A percentile compares a stretch with the other conserved stretches of the same genome.
phyloP scores from a whole-genome alignment of 2,797 vertebrate species.

The Sebastes iracundus region DNA sequence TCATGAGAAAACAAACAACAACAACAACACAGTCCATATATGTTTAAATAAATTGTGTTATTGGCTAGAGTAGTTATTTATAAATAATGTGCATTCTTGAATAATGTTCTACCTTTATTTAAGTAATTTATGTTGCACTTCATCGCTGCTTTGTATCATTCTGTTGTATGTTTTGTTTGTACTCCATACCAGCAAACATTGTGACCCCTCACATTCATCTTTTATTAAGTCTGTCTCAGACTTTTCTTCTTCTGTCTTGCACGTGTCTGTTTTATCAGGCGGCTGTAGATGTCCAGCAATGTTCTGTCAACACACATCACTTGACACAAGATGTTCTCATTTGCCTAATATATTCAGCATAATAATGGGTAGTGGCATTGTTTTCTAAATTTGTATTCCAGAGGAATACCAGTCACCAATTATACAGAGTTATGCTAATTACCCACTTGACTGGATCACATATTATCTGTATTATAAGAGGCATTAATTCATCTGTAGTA shows the following conservation, averaged over 20 bases:
- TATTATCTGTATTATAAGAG: constrained; percentile 53
- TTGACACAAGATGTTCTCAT: constrained; percentile 25
- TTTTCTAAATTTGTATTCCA: constrained; percentile 63
- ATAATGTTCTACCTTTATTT: neutral
- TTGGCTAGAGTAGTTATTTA: neutral
- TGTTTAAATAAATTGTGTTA: neutral
- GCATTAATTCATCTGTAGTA: constrained; percentile 47
- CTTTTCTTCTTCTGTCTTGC: neutral
- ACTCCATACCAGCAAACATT: neutral
- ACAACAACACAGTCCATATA: neutral
- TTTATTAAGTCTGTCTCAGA: neutral
- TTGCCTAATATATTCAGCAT: constrained; percentile 54
- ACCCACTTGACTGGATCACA: constrained; percentile 59
- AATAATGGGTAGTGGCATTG: constrained; percentile 14
- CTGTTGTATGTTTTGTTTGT: neutral
- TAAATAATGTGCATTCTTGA: neutral
- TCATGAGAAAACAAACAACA: neutral
- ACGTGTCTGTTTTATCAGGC: neutral
- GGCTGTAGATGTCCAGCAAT: neutral
- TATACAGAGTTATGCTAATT: constrained; percentile 67
- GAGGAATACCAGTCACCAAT: constrained; percentile 44
- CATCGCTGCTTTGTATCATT: neutral
- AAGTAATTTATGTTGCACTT: neutral
- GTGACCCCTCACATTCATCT: neutral
- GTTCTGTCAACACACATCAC: neutral